Evolutionary conservation across 2,888 invertebrate genomes (phyloP).

Genomic region (Protodeltote pygarga): DNA sequence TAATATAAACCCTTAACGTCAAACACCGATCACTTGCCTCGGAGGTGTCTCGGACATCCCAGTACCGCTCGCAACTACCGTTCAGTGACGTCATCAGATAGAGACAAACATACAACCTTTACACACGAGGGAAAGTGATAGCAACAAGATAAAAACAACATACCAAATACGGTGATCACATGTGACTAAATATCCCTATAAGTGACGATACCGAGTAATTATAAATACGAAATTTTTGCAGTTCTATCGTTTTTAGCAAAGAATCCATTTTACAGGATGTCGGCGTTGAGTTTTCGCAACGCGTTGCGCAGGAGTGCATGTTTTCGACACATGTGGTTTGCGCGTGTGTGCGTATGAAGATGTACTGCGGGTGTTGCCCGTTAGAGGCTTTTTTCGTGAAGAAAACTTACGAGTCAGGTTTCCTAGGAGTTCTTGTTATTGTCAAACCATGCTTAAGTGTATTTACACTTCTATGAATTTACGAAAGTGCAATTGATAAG

Average conservation of each 20-base stretch:
- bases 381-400: slow-evolving; percentile 48
- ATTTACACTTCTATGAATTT: slow-evolving; percentile 14
- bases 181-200: slow-evolving; percentile 81
- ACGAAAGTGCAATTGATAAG: too few relatives aligned
- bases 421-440: slow-evolving; percentile 31
- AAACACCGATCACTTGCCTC: slow-evolving; percentile 36
- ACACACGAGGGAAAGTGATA: slow-evolving; percentile 53
- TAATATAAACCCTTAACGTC: slow-evolving; percentile 26
- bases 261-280: slow-evolving; percentile 51
- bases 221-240: slow-evolving; percentile 63
- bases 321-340: slow-evolving; percentile 70
- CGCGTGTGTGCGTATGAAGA: slow-evolving; percentile 50
- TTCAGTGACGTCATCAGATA: slow-evolving; percentile 75
- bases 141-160: slow-evolving; percentile 73
- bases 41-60: slow-evolving; percentile 50
- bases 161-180: slow-evolving; percentile 83
- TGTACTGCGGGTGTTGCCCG: slow-evolving; percentile 45
- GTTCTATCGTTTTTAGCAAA: slow-evolving; percentile 61
- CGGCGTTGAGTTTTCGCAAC: slow-evolving; percentile 26
- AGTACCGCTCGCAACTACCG: slow-evolving; percentile 66
- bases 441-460: slow-evolving; percentile 1
- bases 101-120: slow-evolving; percentile 52
- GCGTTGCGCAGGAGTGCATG: slow-evolving; percentile 58
- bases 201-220: slow-evolving; percentile 59
- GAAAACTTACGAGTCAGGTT: slow-evolving; percentile 42